phyloP scores from a whole-genome alignment of 2,888 invertebrate species.

The Eilema depressum region DNA sequence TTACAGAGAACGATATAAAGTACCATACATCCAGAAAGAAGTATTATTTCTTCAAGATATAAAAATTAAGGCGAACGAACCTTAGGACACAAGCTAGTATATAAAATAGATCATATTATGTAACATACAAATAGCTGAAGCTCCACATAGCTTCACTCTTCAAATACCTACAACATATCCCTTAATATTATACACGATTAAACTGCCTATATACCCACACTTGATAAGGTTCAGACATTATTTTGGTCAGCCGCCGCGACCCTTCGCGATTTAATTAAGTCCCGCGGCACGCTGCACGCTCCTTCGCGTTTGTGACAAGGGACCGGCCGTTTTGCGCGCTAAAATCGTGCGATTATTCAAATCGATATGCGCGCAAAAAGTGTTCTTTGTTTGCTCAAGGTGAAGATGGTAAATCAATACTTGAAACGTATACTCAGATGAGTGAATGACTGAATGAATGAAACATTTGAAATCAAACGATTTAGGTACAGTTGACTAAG shows the following conservation, averaged over 20 bases:
- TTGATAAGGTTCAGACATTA: conserved; percentile 25
- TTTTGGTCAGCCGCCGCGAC: conserved; percentile 39
- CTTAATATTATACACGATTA: neutral
- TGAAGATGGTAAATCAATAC: neutral
- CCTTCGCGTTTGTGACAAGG: conserved; percentile 38
- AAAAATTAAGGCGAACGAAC: too few species aligned
- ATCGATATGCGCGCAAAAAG: conserved; percentile 12
- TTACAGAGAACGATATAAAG: too few species aligned
- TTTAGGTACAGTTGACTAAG: too few species aligned
- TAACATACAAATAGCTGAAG: neutral
- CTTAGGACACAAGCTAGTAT: neutral
- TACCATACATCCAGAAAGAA: too few species aligned
- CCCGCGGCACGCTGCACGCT: conserved; percentile 33
- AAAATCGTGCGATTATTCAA: conserved; percentile 23
- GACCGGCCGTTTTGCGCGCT: conserved; percentile 13
- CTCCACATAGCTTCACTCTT: neutral
- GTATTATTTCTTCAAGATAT: too few species aligned
- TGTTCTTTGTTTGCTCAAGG: neutral
- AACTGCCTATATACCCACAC: neutral
- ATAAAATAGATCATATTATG: too few species aligned
- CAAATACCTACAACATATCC: neutral
- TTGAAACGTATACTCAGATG: neutral
- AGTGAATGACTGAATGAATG: neutral
- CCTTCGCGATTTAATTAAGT: conserved; percentile 49
- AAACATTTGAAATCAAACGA: neutral